phyloP scores from a whole-genome alignment of 2,113 vertebrate species.

The Nycticebus coucang region DNA sequence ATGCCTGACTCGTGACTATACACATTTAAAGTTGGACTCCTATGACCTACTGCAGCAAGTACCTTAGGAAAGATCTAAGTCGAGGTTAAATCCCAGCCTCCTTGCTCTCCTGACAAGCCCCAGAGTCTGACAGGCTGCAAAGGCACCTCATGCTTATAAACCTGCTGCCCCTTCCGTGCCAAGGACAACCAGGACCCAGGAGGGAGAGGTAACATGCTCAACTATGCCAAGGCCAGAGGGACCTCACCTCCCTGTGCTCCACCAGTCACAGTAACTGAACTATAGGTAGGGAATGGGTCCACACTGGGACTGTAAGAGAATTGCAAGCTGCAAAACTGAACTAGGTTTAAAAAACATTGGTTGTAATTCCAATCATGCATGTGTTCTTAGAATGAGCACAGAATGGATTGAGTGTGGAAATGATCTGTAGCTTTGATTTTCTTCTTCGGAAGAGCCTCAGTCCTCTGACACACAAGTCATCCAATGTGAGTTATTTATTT shows the following conservation, averaged over 20 bases:
- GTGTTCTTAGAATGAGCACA: background rate
- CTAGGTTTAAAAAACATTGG: background rate
- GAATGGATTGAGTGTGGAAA: background rate
- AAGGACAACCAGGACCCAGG: no score
- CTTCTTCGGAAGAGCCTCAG: background rate
- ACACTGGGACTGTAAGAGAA: background rate
- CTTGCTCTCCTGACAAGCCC: fast-evolving
- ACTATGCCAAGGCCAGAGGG: fast-evolving
- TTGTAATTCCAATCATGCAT: background rate
- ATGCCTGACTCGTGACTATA: background rate
- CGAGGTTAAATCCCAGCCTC: no score
- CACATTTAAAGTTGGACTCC: background rate
- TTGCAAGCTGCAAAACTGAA: fast-evolving
- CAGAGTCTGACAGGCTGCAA: background rate
- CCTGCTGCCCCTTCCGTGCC: background rate
- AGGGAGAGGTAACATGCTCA: fast-evolving
- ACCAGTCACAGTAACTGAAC: background rate
- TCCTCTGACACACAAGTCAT: background rate
- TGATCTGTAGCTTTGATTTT: background rate
- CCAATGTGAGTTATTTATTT: background rate
- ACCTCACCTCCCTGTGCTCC: no score
- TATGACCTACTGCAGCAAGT: fast-evolving
- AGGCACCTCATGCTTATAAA: background rate
- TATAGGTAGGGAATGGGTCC: no score
- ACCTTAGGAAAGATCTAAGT: background rate